Conservation (phyloP, 23 tunicate species). For the Aplidium turbinatum region DNA sequence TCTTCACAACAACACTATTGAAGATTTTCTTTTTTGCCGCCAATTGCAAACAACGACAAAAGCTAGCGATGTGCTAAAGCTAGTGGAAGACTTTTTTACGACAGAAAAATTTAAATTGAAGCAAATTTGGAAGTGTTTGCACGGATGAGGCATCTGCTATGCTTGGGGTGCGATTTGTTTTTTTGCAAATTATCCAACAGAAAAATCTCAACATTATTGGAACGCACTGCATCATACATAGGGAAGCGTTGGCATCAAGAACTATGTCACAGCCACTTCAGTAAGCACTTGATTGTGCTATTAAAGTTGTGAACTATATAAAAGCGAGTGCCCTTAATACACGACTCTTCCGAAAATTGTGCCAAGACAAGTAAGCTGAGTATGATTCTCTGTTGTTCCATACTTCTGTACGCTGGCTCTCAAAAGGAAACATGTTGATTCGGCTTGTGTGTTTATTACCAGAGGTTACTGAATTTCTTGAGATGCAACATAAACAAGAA, state of each 20-base stretch:
- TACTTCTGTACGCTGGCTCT: conserved; percentile 59
- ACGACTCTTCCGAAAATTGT: conserved; percentile 24
- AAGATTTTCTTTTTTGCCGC: conserved; percentile 50
- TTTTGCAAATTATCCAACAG: conserved; percentile 19
- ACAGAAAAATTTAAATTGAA: conserved; percentile 24
- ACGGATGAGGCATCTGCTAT: conserved; percentile 41
- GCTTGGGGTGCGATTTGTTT: conserved; percentile 37
- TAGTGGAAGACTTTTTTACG: conserved; percentile 15
- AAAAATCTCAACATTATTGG: conserved; percentile 30
- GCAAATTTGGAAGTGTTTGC: conserved; percentile 29
- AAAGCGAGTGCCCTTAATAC: conserved; percentile 30
- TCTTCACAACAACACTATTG: conserved; percentile 34
- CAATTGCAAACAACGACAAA: conserved; percentile 59
- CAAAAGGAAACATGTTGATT: conserved; percentile 42
- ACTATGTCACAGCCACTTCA: conserved; percentile 28
- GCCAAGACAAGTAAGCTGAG: conserved; percentile 26
- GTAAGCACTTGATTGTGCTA: conserved; percentile 34
- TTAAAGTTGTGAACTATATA: conserved; percentile 39
- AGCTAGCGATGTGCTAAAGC: conserved; percentile 40
- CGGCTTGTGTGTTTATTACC: conserved; percentile 41
- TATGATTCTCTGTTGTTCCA: conserved; percentile 28
- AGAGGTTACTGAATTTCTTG: conserved; percentile 45
- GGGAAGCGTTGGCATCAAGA: conserved; percentile 44
- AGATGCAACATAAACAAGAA: conserved; percentile 41
- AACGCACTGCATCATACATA: conserved; percentile 34